Evolutionary conservation across 2,888 invertebrate genomes (phyloP).

Genomic region (Scaptomyza cyrtandrae): DNA sequence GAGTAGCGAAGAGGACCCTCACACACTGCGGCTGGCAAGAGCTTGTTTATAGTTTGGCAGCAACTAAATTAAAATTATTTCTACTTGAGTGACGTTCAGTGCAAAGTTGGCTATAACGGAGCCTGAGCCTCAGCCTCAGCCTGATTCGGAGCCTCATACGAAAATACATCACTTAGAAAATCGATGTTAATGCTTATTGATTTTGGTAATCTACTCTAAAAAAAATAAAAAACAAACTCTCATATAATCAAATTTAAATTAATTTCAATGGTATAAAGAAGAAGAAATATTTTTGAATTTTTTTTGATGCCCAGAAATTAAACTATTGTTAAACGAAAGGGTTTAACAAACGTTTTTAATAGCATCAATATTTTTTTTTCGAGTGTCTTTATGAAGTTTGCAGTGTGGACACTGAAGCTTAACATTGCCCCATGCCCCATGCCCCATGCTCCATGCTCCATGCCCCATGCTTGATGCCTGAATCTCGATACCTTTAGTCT

Average conservation of each 20-base stretch:
- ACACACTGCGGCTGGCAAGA: constrained; percentile 16
- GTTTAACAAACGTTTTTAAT: too few relatives aligned
- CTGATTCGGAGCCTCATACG: constrained; percentile 1
- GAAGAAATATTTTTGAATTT: too few relatives aligned
- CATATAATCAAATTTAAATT: too few relatives aligned
- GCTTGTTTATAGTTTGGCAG: constrained; percentile 72
- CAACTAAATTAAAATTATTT: constrained; percentile 75
- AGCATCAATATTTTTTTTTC: neutral
- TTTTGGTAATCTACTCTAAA: too few relatives aligned
- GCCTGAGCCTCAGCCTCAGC: constrained; percentile 43
- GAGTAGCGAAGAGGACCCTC: constrained; percentile 11
- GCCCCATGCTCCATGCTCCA: too few relatives aligned
- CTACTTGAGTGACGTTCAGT: constrained; percentile 68
- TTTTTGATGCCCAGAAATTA: too few relatives aligned
- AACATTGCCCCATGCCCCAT: constrained; percentile 28
- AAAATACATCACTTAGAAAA: neutral
- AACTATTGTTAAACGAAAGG: too few relatives aligned
- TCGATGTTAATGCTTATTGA: too few relatives aligned
- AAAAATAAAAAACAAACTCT: too few relatives aligned
- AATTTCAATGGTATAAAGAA: too few relatives aligned
- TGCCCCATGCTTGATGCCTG: constrained; percentile 6
- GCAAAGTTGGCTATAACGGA: constrained; percentile 61
- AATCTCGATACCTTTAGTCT: constrained; percentile 3
- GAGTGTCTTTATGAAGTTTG: constrained; percentile 2
- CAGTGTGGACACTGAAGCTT: constrained; percentile 17